Evolutionary conservation across 1,140 invertebrate species (phyloP).

Genomic region (Ooceraea biroi): DNA sequence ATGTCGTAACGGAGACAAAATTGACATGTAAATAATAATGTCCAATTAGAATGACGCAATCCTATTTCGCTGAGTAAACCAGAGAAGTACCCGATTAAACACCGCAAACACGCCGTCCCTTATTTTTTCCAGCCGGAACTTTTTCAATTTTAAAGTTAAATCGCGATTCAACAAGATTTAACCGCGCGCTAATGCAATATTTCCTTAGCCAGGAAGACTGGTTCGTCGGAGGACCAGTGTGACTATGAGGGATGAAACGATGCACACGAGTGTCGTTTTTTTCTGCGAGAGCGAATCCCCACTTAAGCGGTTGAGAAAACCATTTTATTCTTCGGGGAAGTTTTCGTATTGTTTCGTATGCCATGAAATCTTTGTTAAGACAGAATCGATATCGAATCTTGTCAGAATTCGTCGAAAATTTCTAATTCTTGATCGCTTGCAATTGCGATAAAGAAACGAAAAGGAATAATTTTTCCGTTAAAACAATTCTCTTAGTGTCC

Average conservation of each 20-base stretch:
- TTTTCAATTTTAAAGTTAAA: constrained; percentile 65
- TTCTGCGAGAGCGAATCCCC: constrained; percentile 15
- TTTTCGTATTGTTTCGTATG: not conserved
- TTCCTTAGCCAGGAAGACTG: constrained; percentile 41
- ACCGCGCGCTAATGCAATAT: constrained; percentile 55
- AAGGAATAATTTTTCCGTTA: too few relatives aligned
- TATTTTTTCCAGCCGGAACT: constrained; percentile 55
- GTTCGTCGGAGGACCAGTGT: constrained; percentile 20
- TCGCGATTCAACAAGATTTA: constrained; percentile 63
- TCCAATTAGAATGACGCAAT: constrained; percentile 47
- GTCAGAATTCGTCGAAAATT: not conserved
- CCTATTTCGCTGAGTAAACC: constrained; percentile 51
- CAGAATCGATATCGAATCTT: not conserved
- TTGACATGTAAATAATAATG: constrained; percentile 61
- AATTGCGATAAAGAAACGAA: not conserved
- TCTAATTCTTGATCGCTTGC: not conserved
- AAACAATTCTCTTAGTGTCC: not conserved
- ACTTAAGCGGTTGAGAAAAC: constrained; percentile 13
- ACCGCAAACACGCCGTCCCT: constrained; percentile 55
- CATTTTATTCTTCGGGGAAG: not conserved
- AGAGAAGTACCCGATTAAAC: constrained; percentile 50
- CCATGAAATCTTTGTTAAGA: not conserved
- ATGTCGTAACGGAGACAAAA: constrained; percentile 11
- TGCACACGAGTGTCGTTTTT: constrained; percentile 21
- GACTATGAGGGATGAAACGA: constrained; percentile 31